A percentile compares a stretch with the other conserved stretches of the same genome.
These are phyloP conservation scores for Apteryx owenii DNA, from an alignment of 2,113 vertebrate genomes.

Conservation along the genomic window DNA sequence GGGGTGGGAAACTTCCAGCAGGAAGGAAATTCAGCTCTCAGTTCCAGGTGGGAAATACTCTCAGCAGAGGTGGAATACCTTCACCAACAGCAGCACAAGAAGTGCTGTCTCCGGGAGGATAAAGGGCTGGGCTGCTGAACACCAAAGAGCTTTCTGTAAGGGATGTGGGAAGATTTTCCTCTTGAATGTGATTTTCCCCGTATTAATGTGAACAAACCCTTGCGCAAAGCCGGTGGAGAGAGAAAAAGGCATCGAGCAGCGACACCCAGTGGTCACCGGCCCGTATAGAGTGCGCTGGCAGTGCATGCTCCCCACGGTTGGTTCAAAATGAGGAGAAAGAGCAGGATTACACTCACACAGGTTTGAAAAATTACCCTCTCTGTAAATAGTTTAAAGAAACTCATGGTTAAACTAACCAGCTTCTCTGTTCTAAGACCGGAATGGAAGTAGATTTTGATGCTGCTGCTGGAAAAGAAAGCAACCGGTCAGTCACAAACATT, in stretches of 20 bases:
- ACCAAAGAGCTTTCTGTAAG: no score
- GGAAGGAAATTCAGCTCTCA: accelerated
- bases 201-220: background rate
- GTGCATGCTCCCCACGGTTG: background rate
- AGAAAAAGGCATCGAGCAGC: constrained; percentile 19
- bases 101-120: accelerated
- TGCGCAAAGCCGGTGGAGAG: background rate
- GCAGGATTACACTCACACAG: background rate
- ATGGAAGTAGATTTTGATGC: accelerated
- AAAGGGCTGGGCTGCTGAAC: background rate
- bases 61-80: background rate
- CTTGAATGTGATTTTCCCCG: no score
- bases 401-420: accelerated
- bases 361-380: background rate
- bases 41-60: accelerated
- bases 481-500: accelerated
- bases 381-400: accelerated
- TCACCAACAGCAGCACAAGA: accelerated
- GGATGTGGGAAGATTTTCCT: no score
- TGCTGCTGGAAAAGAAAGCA: accelerated
- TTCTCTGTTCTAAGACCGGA: background rate
- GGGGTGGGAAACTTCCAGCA: accelerated
- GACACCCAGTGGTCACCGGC: background rate
- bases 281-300: no score
- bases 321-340: background rate